Base-by-base conservation (phyloP, 2,888 invertebrate genomes). In the Ectemnius cavifrons region DNA sequence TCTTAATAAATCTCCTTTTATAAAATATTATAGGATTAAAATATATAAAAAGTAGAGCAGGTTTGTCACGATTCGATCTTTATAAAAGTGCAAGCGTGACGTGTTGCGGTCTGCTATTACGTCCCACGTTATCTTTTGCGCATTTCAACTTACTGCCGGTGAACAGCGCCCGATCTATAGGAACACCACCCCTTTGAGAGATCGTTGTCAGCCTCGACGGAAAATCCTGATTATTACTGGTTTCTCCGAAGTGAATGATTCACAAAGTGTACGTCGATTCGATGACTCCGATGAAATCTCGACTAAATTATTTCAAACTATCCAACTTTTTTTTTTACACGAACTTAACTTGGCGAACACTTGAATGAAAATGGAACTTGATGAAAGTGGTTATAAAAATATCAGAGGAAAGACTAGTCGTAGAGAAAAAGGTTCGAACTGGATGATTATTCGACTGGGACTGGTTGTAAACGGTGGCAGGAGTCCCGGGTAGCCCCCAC, bases 401-500 rank as follows among this genome's bases (percentile, higher is more conserved):
- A 2, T 11, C 1, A 1, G 37, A 6, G 37, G 8, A 37, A 37
- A 37, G 37, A 23, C 23, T 23, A 23, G 23, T 23, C 3, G 37
- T 37, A 37, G 37, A 37, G 37, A 37, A 37, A 8, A 11, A 58
- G 67, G 63, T 77, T 72, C 65, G 71, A 61, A 61, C 79, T 69
- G 75, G 63, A 71, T 74, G 79, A 68, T 79, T 62, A 72, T 71
- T 65, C 69, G 71, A 69, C 71, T 71, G 71, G 63, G 78, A 83
- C 83, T 83, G 77, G 77, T 71, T 71, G 66, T 61, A 77, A 77
- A 73, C 73, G 77, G 74, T 71, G 73, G 66, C 58, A 71, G 70
- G 64, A 71, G 64, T 71, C 67, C 77, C 65, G 73, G 66, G 66
- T 68, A 73, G 56, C 76, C 80, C 67, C 64, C 57, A 45, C 73